These are phyloP conservation scores for Dinomys branickii DNA, from an alignment of 2,113 vertebrate genomes.

Conservation along the genomic window DNA sequence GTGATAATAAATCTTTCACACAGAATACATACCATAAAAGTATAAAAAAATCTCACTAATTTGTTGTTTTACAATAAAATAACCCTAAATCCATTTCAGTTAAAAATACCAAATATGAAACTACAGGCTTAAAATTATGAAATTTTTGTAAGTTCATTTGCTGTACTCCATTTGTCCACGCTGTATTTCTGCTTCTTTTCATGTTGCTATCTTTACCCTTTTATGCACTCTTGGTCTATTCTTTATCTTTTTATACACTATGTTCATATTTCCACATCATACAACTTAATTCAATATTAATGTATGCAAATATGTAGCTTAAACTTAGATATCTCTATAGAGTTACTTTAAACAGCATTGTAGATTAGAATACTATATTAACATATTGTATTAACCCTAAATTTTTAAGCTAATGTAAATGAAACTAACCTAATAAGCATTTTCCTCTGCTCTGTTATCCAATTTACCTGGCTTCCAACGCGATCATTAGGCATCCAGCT, in stretches of 20 bases:
- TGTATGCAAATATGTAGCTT: not conserved
- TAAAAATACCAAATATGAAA: not conserved
- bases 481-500: not conserved
- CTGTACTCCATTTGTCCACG: rapidly evolving
- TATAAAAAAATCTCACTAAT: not conserved
- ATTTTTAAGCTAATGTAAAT: not conserved
- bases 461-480: not conserved
- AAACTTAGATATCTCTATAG: not conserved
- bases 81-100: not conserved
- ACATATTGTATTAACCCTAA: not conserved
- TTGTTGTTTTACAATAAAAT: not conserved
- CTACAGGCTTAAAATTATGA: not conserved
- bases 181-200: not conserved
- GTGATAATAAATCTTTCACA: not conserved
- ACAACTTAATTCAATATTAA: not conserved
- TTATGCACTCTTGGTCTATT: not conserved
- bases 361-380: not conserved
- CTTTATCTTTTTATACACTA: not conserved
- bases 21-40: not conserved
- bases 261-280: not conserved
- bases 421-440: not conserved
- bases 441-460: not conserved
- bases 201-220: not conserved
- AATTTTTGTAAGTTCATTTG: not conserved
- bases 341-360: not conserved